phyloP scores from a whole-genome alignment of 2,797 vertebrate genomes.

The Aulostomus chinensis region DNA sequence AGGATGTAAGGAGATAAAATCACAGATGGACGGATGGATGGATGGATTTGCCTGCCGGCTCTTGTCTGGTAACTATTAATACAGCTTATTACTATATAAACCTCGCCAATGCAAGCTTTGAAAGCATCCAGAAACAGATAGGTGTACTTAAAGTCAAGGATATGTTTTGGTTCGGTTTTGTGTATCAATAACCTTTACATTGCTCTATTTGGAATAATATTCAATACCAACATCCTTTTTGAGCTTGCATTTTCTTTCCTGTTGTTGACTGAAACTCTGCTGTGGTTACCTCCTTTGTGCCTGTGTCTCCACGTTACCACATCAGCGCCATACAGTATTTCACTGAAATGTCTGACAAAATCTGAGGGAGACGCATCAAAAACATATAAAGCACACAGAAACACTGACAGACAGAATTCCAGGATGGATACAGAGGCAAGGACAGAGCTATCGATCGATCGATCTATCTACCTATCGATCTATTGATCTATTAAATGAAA shows the following conservation, averaged over 20 bases:
- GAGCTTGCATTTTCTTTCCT: conserved; percentile 29
- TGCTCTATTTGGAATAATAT: conserved; percentile 27
- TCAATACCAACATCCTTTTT: conserved; percentile 24
- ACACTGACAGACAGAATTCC: conserved; percentile 25
- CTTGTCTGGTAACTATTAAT: conserved; percentile 25
- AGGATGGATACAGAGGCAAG: conserved; percentile 24
- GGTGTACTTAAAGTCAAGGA: conserved; percentile 33
- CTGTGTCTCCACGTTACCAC: conserved; percentile 39
- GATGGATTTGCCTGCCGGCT: conserved; percentile 28
- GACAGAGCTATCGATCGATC: too few species aligned
- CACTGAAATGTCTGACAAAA: conserved; percentile 33
- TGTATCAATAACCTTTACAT: conserved; percentile 25
- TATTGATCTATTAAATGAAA: too few species aligned
- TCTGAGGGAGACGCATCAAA: conserved; percentile 36
- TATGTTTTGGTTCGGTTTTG: conserved; percentile 32
- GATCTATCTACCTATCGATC: too few species aligned
- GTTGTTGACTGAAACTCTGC: conserved; percentile 19
- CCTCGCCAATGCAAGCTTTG: too few species aligned
- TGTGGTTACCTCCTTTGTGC: conserved; percentile 53
- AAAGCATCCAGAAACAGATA: too few species aligned
- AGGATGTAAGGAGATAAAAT: conserved; percentile 26
- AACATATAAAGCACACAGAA: conserved; percentile 39
- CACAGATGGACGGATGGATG: conserved; percentile 33
- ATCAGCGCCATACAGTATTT: conserved; percentile 43
- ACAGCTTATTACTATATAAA: too few species aligned